Conservation (phyloP, 2,888 invertebrate genomes). For the Oscheius sp. region DNA sequence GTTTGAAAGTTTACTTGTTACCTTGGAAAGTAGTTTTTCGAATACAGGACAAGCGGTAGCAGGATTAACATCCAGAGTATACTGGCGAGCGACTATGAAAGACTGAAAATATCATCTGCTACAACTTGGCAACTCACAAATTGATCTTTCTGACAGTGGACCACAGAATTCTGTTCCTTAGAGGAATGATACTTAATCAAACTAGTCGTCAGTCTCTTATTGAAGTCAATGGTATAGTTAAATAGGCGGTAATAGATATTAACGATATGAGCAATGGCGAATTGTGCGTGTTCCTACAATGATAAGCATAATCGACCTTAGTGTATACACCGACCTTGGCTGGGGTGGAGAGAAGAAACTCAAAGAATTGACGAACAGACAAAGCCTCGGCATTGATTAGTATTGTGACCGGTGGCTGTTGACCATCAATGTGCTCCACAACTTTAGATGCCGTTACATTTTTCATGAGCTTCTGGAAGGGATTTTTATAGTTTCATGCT, state of each 20-base stretch:
- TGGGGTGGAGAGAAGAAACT: not conserved
- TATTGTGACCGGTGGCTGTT: not conserved
- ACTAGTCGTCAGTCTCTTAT: not conserved
- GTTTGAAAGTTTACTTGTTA: not conserved
- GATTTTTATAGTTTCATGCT: not conserved
- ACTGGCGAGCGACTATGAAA: not conserved
- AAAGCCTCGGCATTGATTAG: not conserved
- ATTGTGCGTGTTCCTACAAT: constrained; percentile 10
- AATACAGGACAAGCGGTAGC: not conserved
- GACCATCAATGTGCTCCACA: not conserved
- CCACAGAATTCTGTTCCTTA: not conserved
- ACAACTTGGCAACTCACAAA: not conserved
- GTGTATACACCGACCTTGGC: not conserved
- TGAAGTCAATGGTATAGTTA: not conserved
- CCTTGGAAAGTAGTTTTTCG: not conserved
- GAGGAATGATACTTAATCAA: not conserved
- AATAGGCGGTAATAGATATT: constrained; percentile 5
- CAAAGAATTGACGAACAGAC: not conserved
- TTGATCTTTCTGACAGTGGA: not conserved
- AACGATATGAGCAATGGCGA: constrained; percentile 2
- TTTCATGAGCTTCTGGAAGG: not conserved
- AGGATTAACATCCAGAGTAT: constrained; percentile 10
- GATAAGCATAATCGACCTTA: not conserved
- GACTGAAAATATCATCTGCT: not conserved
- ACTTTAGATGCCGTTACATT: not conserved